Conservation (phyloP, 2,797 vertebrate species). For the Muraenolepis orangiensis region DNA sequence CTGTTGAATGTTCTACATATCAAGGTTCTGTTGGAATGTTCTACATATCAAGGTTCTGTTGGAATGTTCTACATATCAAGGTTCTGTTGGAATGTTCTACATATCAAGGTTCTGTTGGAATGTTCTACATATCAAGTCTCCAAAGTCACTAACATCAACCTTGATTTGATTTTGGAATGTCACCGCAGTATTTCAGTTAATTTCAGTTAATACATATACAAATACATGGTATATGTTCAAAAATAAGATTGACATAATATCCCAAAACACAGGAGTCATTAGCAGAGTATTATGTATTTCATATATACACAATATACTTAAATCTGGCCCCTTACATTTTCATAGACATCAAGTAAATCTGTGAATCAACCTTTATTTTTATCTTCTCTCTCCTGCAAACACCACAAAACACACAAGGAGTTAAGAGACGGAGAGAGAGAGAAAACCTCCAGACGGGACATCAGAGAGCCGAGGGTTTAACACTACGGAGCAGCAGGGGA, state of each 20-base stretch:
- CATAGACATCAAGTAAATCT: conserved; percentile 35
- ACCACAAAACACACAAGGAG: conserved; percentile 40
- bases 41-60: too few species aligned
- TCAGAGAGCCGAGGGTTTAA: too few species aligned
- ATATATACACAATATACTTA: conserved; percentile 25
- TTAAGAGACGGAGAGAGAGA: too few species aligned
- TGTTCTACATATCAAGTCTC: too few species aligned
- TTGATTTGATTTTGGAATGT: conserved; percentile 33
- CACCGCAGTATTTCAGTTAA: conserved; percentile 6
- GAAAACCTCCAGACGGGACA: too few species aligned
- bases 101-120: too few species aligned
- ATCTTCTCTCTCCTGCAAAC: conserved; percentile 33
- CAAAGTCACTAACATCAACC: conserved; percentile 18
- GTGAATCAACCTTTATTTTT: conserved; percentile 33
- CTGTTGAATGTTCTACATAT: too few species aligned
- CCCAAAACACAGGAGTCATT: conserved; percentile 26
- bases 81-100: too few species aligned
- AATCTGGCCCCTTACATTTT: conserved; percentile 50
- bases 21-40: too few species aligned
- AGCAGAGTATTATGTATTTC: conserved; percentile 18
- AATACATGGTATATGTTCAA: conserved; percentile 12
- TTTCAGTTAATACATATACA: background rate
- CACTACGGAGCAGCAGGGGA: conserved; percentile 39
- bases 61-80: too few species aligned
- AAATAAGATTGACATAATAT: conserved; percentile 21